Conservation (phyloP, 1,140 invertebrate species). For the Eulimnadia texana region DNA sequence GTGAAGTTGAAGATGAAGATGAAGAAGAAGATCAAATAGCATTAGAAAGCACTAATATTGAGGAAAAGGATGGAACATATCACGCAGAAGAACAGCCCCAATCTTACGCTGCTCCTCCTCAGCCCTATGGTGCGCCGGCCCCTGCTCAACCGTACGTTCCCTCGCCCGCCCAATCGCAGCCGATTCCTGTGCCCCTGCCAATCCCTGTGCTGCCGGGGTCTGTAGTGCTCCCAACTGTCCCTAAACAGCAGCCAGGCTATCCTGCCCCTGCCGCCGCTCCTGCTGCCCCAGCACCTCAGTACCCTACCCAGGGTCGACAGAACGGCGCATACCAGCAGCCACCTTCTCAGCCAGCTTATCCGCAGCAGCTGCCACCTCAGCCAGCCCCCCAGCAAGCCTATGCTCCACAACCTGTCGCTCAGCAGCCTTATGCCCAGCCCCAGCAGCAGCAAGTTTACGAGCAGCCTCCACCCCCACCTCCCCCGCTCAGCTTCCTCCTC, state of each 20-base stretch:
- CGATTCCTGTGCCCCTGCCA: conserved; percentile 24
- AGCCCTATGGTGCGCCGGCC: conserved; percentile 13
- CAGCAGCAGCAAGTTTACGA: conserved; percentile 8
- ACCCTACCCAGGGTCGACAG: not conserved
- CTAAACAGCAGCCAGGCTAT: conserved; percentile 9
- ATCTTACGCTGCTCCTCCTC: not conserved
- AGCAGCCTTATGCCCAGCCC: conserved; percentile 5
- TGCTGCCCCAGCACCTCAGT: not conserved
- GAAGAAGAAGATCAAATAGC: conserved; percentile 19
- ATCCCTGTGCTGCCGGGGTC: conserved; percentile 20
- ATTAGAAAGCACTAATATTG: conserved; percentile 14
- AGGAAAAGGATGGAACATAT: conserved; percentile 12
- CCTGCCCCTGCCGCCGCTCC: conserved; percentile 6
- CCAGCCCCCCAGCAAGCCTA: conserved; percentile 13
- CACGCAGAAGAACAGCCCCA: conserved; percentile 3
- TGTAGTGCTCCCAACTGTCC: conserved; percentile 22
- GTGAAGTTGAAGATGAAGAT: conserved; percentile 17
- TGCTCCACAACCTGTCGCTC: conserved; percentile 11
- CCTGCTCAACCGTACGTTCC: conserved; percentile 18
- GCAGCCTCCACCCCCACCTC: conserved; percentile 12
- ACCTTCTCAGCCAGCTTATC: conserved; percentile 15
- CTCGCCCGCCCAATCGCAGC: conserved; percentile 11
- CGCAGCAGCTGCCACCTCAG: conserved; percentile 8
- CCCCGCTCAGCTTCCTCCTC: not conserved
- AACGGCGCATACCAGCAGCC: conserved; percentile 6